Evolutionary conservation across 2,888 invertebrate species (phyloP).

Genomic region (Villa cingulata): DNA sequence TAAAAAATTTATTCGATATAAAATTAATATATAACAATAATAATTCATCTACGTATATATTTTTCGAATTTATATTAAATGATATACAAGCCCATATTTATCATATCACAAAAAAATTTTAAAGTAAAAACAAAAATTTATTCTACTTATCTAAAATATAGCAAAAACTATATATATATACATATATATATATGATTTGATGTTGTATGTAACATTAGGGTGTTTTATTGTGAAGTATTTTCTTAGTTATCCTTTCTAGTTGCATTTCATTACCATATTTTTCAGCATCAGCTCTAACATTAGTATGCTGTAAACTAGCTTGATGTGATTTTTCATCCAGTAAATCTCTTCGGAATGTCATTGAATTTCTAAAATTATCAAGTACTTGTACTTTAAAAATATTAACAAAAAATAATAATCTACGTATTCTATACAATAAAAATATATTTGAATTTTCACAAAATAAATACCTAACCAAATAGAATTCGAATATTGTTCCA

Average conservation of each 20-base stretch:
- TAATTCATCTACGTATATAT: no score
- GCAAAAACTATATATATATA: no score
- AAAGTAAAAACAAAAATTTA: no score
- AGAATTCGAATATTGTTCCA: constrained; percentile 46
- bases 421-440: neutral
- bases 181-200: no score
- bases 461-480: constrained; percentile 42
- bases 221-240: no score
- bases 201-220: no score
- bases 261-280: constrained; percentile 45
- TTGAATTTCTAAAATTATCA: constrained; percentile 40
- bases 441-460: neutral
- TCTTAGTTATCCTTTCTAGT: constrained; percentile 28
- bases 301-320: constrained; percentile 39
- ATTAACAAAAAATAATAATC: neutral
- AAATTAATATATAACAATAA: no score
- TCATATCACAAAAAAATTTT: no score
- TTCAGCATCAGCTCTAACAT: constrained; percentile 40
- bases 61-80: no score
- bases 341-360: constrained; percentile 37
- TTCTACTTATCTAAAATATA: no score
- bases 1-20: no score
- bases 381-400: neutral
- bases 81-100: no score
- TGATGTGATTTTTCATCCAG: constrained; percentile 39